Conservation (phyloP, 2,113 vertebrate genomes). For the Lamprotornis superbus region DNA sequence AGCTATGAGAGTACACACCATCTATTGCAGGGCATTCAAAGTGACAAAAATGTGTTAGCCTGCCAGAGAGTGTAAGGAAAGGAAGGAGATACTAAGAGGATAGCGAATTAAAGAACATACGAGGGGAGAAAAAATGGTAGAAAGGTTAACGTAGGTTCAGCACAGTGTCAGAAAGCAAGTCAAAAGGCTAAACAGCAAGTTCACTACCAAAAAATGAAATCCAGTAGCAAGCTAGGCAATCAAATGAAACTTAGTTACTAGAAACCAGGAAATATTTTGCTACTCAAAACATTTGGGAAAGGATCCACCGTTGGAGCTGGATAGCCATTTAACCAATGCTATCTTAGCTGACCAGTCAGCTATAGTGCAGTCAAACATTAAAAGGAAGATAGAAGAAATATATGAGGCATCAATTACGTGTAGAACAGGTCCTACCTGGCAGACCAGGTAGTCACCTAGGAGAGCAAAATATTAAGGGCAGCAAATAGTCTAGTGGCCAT, state of each 20-base stretch:
- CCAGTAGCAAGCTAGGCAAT: background rate
- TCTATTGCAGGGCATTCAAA: background rate
- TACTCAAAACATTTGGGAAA: background rate
- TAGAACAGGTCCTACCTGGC: background rate
- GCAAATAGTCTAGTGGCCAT: background rate
- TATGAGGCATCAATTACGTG: rapidly evolving
- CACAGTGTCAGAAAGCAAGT: background rate
- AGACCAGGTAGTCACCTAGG: background rate
- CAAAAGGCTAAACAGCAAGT: background rate
- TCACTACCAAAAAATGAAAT: background rate
- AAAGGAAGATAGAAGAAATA: background rate
- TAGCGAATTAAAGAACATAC: background rate
- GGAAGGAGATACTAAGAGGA: background rate
- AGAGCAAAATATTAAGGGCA: background rate
- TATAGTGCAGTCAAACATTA: background rate
- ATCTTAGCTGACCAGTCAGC: background rate
- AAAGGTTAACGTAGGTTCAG: background rate
- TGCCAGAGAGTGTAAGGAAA: background rate
- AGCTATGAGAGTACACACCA: background rate
- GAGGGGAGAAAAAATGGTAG: background rate
- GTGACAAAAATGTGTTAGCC: background rate
- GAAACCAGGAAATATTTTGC: background rate
- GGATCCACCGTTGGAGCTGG: background rate
- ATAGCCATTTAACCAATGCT: background rate
- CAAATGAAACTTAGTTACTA: background rate